Evolutionary conservation across 2,888 invertebrate species (phyloP).

Genomic region (Cryptophagus acutangulus): DNA sequence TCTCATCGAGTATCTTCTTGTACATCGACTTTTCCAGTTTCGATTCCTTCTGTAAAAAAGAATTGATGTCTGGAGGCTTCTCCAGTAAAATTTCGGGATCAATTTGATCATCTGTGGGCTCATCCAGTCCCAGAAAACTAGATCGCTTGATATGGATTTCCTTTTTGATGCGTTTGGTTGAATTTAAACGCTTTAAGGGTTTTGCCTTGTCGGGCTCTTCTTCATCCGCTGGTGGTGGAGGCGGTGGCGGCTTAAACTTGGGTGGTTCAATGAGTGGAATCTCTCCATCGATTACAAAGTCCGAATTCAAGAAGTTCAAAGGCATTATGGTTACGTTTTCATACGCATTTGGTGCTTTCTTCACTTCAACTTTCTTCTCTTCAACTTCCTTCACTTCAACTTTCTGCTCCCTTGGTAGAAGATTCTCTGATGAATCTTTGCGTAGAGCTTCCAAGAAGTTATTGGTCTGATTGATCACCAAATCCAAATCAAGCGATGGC

Average conservation of each 20-base stretch:
- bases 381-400: constrained; percentile 10
- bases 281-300: constrained; percentile 52
- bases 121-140: constrained; percentile 81
- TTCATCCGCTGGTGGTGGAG: constrained; percentile 67
- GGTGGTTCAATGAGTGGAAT: constrained; percentile 60
- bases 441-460: constrained; percentile 46
- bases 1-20: constrained; percentile 50
- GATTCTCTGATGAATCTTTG: constrained; percentile 41
- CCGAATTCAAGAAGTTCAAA: constrained; percentile 38
- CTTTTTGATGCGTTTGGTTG: constrained; percentile 79
- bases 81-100: constrained; percentile 56
- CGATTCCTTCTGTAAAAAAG: constrained; percentile 74
- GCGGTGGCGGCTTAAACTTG: constrained; percentile 54
- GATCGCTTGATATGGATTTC: constrained; percentile 79
- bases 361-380: constrained; percentile 10
- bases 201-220: constrained; percentile 32
- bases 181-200: constrained; percentile 66
- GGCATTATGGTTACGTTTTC: constrained; percentile 45
- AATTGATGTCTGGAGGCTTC: constrained; percentile 75
- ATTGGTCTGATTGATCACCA: constrained; percentile 12
- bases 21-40: constrained; percentile 72
- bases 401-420: constrained; percentile 13
- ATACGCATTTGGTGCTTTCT: constrained; percentile 26
- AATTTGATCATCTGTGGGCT: constrained; percentile 62
- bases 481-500: constrained; percentile 15